phyloP scores from a whole-genome alignment of 2,888 invertebrate genomes.

The Zygogramma bicolorata region DNA sequence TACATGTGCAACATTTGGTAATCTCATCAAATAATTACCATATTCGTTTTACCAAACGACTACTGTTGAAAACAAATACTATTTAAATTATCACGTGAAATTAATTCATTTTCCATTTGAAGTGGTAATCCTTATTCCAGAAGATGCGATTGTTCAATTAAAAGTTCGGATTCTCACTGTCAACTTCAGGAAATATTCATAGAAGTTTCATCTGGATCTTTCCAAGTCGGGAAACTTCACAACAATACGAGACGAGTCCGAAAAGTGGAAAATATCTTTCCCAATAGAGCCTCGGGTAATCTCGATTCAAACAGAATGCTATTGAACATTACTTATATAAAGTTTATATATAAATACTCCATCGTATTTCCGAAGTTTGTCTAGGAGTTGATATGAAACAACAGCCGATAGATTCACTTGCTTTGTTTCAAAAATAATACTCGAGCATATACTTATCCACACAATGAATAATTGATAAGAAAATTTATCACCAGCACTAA shows the following conservation, averaged over 20 bases:
- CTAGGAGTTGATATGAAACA: too few species aligned
- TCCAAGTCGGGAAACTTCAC: not conserved
- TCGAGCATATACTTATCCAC: too few species aligned
- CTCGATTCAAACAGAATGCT: not conserved
- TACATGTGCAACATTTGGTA: too few species aligned
- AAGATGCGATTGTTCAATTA: not conserved
- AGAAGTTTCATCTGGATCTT: not conserved
- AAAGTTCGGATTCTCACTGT: not conserved
- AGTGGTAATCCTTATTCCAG: not conserved
- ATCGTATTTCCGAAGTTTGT: too few species aligned
- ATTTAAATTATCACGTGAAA: not conserved
- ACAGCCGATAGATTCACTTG: too few species aligned
- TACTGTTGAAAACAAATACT: not conserved
- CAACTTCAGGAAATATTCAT: not conserved
- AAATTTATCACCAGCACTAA: too few species aligned
- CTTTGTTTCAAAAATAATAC: too few species aligned
- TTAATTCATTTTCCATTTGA: not conserved
- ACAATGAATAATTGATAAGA: too few species aligned
- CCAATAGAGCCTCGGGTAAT: not conserved
- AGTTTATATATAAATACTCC: too few species aligned
- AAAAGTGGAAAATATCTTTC: not conserved
- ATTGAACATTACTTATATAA: too few species aligned
- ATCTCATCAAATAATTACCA: too few species aligned
- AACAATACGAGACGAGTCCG: not conserved
- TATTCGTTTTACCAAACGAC: too few species aligned